Percentiles rank a stretch among this genome's conserved stretches.
phyloP scores from a whole-genome alignment of 92 coral and sea anemone species.

The Porites cylindrica region DNA sequence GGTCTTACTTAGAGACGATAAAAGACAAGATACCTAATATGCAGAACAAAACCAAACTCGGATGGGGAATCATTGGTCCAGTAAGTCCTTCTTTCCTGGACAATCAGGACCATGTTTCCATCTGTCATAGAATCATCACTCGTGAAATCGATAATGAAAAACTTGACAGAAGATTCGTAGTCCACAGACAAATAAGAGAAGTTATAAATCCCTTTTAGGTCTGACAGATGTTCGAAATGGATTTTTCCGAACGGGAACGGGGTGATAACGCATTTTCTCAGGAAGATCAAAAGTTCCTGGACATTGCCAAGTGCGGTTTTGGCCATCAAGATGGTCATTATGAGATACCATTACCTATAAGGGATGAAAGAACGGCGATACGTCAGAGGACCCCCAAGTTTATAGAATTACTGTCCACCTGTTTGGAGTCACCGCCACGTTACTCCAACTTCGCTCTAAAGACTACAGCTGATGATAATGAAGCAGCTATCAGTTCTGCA shows the following conservation, averaged over 20 bases:
- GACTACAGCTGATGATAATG: conserved; percentile 50
- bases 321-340: conserved; percentile 51
- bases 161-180: conserved; percentile 1
- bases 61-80: conserved; percentile 69
- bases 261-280: conserved; percentile 37
- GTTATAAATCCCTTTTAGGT: conserved; percentile 36
- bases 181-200: conserved; percentile 36
- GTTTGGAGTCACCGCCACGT: conserved; percentile 53
- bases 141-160: conserved; percentile 12
- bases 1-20: conserved; percentile 43
- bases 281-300: conserved; percentile 57
- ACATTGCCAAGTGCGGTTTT: conserved; percentile 34
- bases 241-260: conserved; percentile 17
- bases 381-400: background rate
- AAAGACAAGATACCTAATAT: conserved; percentile 26
- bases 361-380: background rate
- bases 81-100: background rate
- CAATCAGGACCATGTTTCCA: conserved; percentile 15
- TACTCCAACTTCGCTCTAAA: conserved; percentile 62
- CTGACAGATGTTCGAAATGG: conserved; percentile 30
- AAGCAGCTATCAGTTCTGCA: background rate
- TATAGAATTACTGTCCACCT: conserved; percentile 53
- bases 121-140: conserved; percentile 22
- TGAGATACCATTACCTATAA: conserved; percentile 61
- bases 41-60: conserved; percentile 13